Conservation (phyloP, 2,113 vertebrate species). For the Noctilio leporinus region DNA sequence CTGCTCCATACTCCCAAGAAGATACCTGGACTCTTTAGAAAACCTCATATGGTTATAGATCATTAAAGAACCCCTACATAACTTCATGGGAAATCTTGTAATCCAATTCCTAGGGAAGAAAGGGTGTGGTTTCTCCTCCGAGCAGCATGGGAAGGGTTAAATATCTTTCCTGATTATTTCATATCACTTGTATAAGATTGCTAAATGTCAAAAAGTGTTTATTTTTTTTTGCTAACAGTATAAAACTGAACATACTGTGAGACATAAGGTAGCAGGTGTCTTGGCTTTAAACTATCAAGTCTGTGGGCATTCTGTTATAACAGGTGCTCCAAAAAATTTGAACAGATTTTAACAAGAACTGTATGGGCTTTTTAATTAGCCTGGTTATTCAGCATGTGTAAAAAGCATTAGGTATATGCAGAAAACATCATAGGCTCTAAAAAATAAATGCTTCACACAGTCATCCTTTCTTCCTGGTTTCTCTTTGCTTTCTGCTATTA, state of each 20-base stretch:
- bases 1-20: background rate
- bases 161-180: slow-evolving; percentile 79
- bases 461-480: slow-evolving; percentile 65
- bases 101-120: slow-evolving; percentile 43
- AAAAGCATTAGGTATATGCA: slow-evolving; percentile 84
- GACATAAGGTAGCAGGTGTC: slow-evolving; percentile 89
- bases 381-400: slow-evolving; percentile 85
- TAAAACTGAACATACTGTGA: slow-evolving; percentile 87
- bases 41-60: background rate
- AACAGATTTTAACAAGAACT: slow-evolving; percentile 87
- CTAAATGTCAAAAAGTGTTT: slow-evolving; percentile 85
- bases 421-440: slow-evolving; percentile 83
- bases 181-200: slow-evolving; percentile 81
- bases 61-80: background rate
- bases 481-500: slow-evolving; percentile 65
- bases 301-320: slow-evolving; percentile 88
- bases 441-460: slow-evolving; percentile 79
- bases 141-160: slow-evolving; percentile 78
- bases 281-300: slow-evolving; percentile 85
- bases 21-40: background rate
- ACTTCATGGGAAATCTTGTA: slow-evolving; percentile 6
- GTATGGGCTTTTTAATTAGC: slow-evolving; percentile 87
- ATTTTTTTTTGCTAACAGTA: slow-evolving; percentile 81
- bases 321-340: slow-evolving; percentile 87
- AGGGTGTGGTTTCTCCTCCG: slow-evolving; percentile 65